Percentiles rank a stretch among this genome's conserved stretches.
These are phyloP conservation scores for Helicorthomorpha holstii DNA, from an alignment of 1,140 invertebrate species.

Conservation along the genomic window DNA sequence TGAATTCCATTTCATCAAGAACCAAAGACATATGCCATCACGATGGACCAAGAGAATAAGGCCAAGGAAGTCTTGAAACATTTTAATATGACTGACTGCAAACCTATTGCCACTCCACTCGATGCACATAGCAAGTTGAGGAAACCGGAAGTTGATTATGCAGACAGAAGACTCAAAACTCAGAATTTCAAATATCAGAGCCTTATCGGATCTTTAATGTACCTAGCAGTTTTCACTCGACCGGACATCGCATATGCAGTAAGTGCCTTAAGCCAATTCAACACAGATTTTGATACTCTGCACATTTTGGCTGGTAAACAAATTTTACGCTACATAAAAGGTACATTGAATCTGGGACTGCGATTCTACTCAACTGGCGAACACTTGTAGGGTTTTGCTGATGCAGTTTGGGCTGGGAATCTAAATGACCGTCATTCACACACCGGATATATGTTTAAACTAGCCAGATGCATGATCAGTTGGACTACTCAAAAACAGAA, in stretches of 20 bases:
- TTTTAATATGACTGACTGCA: too few relatives aligned
- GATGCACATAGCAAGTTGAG: too few relatives aligned
- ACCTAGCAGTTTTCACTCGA: too few relatives aligned
- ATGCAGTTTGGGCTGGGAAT: constrained; percentile 24
- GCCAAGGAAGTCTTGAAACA: constrained; percentile 10
- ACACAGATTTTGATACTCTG: background rate
- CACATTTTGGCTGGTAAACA: background rate
- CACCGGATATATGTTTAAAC: constrained; percentile 11
- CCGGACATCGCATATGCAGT: too few relatives aligned
- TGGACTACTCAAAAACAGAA: constrained; percentile 25
- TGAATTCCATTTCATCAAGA: constrained; percentile 2
- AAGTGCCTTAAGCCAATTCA: too few relatives aligned
- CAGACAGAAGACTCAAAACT: too few relatives aligned
- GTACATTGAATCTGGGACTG: background rate
- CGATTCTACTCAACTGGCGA: background rate
- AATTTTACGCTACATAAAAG: background rate
- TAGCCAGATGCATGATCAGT: constrained; percentile 8
- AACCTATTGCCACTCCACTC: too few relatives aligned
- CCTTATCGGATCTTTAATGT: too few relatives aligned
- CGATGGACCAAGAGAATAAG: constrained; percentile 6
- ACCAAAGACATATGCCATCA: background rate
- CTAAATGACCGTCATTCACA: constrained; percentile 11
- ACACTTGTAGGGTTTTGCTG: constrained; percentile 15
- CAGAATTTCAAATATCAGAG: too few relatives aligned
- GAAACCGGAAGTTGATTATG: too few relatives aligned